Evolutionary conservation across 1,140 invertebrate genomes (phyloP), one percentile per base, ranked within the genome.

Genomic region (Scaptomyza graminum): DNA sequence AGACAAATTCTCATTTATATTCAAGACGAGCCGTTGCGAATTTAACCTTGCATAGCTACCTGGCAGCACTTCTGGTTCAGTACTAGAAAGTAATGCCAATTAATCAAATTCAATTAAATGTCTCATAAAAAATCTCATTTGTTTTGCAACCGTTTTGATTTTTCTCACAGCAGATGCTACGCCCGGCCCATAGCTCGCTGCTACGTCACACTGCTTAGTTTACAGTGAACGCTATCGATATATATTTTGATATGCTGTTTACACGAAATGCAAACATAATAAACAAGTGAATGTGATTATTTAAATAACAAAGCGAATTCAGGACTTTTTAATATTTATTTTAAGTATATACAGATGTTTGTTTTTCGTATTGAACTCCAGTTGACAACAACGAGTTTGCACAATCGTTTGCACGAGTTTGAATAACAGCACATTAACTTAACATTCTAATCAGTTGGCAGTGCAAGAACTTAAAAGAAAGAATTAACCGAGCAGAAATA

Each of bases 111-210:
- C 12, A 52, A 15, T 56, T 15, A 15, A 39, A 37, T 59, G 44
- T 44, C 8, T 6, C 18, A 22, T 1, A 22, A 22, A 22, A 22
- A 22, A 22, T 22, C 1, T 34, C 31, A 34, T 67, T 22, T 25
- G 15, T 46, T 71, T 66, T 52, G 37, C 37, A 71, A 71, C 54
- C 52, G 62, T 59, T 57, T 46, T 28, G 25, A 12, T 34, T 51
- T 51, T 39, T 46, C 52, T 22, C 18, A 31, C 18, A n/a, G 31
- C 54, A 51, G 39, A 56, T 51, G 22, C 15, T 69, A 31, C 49
- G 15, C 22, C 1, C n/a, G 28, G n/a, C 12, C 13, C 9, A 44
- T 28, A 37, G 68, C 62, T 71, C 37, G 18, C 47, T 71, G 68
- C 62, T 66, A 59, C 15, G 22, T 15, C 54, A 71, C 67, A 2